Evolutionary conservation across 2,888 invertebrate genomes (phyloP), one percentile per base, ranked within the genome.

Genomic region (Luffia ferchaultella): DNA sequence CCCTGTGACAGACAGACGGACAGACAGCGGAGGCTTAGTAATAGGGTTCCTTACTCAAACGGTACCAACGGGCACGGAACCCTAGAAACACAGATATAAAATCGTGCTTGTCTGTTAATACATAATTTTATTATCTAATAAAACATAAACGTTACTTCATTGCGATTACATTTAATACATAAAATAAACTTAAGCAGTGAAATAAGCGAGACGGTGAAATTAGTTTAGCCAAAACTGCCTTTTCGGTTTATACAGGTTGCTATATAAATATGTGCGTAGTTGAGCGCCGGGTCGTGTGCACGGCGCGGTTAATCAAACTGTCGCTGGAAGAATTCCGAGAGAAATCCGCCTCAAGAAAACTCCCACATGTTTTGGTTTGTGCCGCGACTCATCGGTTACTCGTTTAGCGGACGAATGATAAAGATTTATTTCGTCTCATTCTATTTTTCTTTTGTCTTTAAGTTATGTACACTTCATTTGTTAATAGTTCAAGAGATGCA

Each of bases 301-400:
- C 75, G 71, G 68, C 70, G 75, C 82, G 72, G 82, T 82, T 83
- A 83, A 83, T 83, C 82, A 83, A 83, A 83, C 80, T 83, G 83
- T 83, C 83, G 82, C 79, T 77, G 73, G 68, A 82, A 82, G 83
- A 83, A 83, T 83, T 77, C 79, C 76, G 68, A 70, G 77, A 70
- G 74, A 73, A 80, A 78, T 77, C 76, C 78, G 71, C 66, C 69
- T 41, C 18, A 68, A 74, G 79, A 76, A 79, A 77, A 79, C 76
- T 79, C 76, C 59, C 67, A 67, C 30, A 30, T 30, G 30, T 12
- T 30, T 30, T 12, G 30, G 30, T 30, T 7, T 7, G 5, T 12
- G 30, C 30, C 30, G 30, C 3, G 30, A 30, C 30, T 3, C 30
- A 12, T 30, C 30, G 30, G 12, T 7, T 30, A 3, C 12, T 30